Conservation (phyloP, 2,797 vertebrate species). For the Acanthurus leucopareius region DNA sequence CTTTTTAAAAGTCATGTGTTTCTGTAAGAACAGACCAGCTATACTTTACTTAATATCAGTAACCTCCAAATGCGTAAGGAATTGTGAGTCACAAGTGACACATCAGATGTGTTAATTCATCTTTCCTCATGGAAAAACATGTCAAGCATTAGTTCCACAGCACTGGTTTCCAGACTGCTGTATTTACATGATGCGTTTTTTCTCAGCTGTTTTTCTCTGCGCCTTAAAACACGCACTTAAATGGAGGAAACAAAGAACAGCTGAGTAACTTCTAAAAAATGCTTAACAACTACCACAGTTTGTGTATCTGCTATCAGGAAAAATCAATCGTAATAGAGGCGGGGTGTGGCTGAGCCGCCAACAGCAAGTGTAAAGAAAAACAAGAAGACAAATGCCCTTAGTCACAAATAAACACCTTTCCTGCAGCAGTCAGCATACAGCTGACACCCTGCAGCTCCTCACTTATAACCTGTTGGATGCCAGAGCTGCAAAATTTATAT, state of each 20-base stretch:
- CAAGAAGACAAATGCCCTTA: conserved; percentile 5
- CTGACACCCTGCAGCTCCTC: conserved; percentile 22
- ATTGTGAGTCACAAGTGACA: not conserved
- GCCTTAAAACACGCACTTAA: not conserved
- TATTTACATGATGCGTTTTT: not conserved
- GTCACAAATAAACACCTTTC: not conserved
- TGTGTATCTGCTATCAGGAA: not conserved
- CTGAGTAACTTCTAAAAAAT: not conserved
- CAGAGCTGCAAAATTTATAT: not conserved
- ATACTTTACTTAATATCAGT: conserved; percentile 24
- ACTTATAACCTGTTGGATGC: conserved; percentile 5
- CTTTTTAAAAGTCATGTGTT: not conserved
- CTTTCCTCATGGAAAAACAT: not conserved
- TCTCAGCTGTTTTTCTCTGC: not conserved
- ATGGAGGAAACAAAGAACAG: not conserved
- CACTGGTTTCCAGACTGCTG: not conserved
- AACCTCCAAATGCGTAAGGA: conserved; percentile 1
- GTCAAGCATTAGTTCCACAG: not conserved
- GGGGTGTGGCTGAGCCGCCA: not conserved
- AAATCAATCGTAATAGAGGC: conserved; percentile 1
- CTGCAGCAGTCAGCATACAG: not conserved
- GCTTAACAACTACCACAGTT: not conserved
- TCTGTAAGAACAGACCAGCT: not conserved
- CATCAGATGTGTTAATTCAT: conserved; percentile 1
- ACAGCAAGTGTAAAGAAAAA: conserved; percentile 6